phyloP scores from a whole-genome alignment of 2,113 vertebrate genomes.

The Microcebus jonahi region DNA sequence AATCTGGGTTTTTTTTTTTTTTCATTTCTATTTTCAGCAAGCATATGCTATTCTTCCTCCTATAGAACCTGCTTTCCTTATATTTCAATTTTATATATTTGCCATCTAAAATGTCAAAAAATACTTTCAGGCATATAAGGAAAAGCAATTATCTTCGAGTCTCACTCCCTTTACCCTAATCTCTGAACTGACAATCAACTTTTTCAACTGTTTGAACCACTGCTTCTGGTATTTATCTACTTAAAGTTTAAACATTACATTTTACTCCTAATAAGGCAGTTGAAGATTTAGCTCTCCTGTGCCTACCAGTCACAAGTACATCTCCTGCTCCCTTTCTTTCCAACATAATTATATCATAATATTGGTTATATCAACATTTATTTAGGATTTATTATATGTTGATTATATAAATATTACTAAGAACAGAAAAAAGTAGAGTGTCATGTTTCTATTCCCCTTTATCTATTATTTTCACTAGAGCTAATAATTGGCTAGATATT shows the following conservation, averaged over 20 bases:
- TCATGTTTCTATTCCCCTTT: background rate
- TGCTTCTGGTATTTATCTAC: background rate
- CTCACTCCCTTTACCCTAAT: background rate
- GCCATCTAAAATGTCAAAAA: background rate
- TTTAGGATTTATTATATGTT: background rate
- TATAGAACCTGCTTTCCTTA: background rate
- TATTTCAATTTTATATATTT: background rate
- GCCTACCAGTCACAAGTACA: background rate
- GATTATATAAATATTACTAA: background rate
- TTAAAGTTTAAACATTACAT: background rate
- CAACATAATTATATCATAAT: background rate
- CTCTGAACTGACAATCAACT: background rate
- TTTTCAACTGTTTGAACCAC: background rate
- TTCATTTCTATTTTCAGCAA: background rate
- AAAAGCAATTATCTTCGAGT: background rate
- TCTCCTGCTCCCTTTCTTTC: accelerated
- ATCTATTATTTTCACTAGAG: background rate
- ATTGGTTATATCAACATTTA: background rate
- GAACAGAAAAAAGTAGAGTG: background rate
- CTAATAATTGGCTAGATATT: background rate
- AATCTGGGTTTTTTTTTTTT: background rate
- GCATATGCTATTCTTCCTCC: background rate
- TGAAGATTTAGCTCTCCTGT: background rate
- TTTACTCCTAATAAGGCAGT: background rate
- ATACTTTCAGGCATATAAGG: background rate